phyloP scores from a whole-genome alignment of 2,888 invertebrate genomes.

The Eristalinus aeneus region DNA sequence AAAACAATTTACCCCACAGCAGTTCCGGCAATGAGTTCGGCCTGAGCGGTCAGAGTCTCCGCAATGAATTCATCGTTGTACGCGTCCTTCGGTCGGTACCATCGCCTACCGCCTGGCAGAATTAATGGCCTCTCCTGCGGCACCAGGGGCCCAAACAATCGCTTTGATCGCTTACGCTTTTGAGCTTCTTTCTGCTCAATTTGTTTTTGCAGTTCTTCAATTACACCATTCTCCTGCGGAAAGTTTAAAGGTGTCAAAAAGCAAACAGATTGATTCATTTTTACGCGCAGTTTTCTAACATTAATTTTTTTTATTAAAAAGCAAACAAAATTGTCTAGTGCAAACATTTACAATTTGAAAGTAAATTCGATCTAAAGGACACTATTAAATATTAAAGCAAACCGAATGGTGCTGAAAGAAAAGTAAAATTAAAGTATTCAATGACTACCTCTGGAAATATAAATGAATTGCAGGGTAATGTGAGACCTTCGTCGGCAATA shows the following conservation, averaged over 20 bases:
- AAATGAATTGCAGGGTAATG: background rate
- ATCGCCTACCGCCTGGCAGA: conserved; percentile 89
- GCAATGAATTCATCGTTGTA: conserved; percentile 95
- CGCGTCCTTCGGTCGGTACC: conserved; percentile 91
- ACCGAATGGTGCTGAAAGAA: conserved; percentile 66
- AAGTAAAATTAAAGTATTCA: conserved; percentile 60
- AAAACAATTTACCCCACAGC: conserved; percentile 88
- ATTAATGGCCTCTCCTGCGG: conserved; percentile 88
- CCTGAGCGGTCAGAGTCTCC: conserved; percentile 91
- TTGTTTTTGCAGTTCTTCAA: conserved; percentile 81
- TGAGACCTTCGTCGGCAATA: too few relatives aligned
- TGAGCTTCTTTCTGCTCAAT: conserved; percentile 81
- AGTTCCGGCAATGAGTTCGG: conserved; percentile 92
- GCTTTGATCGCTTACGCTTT: conserved; percentile 80
- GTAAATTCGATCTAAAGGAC: background rate
- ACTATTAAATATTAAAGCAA: conserved; percentile 56
- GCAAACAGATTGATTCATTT: conserved; percentile 48
- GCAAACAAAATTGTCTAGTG: conserved; percentile 19
- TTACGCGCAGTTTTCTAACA: background rate
- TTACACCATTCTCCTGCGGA: conserved; percentile 79
- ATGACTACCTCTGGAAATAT: conserved; percentile 12
- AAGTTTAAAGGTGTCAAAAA: conserved; percentile 43
- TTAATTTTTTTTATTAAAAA: background rate
- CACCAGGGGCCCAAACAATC: conserved; percentile 83
- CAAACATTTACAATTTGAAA: conserved; percentile 8